Conservation (phyloP, 2,888 invertebrate species). For the Harmothoe impar region DNA sequence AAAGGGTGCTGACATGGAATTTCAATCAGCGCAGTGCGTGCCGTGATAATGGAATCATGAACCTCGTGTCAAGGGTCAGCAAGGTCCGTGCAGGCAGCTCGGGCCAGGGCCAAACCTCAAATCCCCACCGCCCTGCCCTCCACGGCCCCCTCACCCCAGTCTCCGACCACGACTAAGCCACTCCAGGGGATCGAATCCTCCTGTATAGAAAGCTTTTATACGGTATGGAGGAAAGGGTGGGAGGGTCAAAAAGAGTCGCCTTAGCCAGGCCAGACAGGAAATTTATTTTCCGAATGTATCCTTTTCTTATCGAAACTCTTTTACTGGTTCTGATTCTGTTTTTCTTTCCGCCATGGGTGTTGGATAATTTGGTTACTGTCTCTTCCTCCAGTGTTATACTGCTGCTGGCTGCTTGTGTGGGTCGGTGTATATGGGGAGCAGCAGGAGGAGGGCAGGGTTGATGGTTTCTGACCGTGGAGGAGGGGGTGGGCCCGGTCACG, state of each 20-base stretch:
- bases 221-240: background rate
- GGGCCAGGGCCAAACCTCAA: background rate
- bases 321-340: background rate
- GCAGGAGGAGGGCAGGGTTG: background rate
- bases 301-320: background rate
- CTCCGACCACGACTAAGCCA: background rate
- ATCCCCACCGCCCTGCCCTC: constrained; percentile 11
- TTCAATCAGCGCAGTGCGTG: constrained; percentile 36
- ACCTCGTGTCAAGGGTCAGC: background rate
- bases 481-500: background rate
- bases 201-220: background rate
- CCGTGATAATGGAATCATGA: constrained; percentile 24
- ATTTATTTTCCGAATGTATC: background rate
- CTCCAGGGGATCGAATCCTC: constrained; percentile 8
- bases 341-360: background rate
- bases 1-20: constrained; percentile 37
- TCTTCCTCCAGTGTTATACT: background rate
- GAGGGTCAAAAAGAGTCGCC: background rate
- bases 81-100: background rate
- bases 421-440: background rate
- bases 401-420: background rate
- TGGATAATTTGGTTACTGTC: background rate
- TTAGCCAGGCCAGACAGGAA: background rate
- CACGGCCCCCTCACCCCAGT: background rate
- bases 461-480: constrained; percentile 47